Evolutionary conservation across 2,888 invertebrate genomes (phyloP).

Genomic region (Amphipoea lucens): DNA sequence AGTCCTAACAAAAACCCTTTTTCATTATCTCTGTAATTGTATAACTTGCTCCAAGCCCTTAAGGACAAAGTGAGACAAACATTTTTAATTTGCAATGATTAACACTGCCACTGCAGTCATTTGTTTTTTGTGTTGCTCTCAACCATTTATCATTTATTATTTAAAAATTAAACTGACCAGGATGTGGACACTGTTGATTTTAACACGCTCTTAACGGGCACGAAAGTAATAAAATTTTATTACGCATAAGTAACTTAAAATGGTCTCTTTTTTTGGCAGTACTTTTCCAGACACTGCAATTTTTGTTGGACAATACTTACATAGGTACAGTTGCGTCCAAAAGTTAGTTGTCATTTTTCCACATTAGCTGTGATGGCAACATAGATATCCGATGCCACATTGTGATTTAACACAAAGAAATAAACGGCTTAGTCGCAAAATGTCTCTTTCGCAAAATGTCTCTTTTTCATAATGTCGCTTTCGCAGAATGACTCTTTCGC

Average conservation of each 20-base stretch:
- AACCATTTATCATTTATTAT: conserved; percentile 46
- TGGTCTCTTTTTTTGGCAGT: not conserved
- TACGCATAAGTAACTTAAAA: not conserved
- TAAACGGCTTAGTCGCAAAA: too few relatives aligned
- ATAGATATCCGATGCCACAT: too few relatives aligned
- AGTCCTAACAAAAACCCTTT: not conserved
- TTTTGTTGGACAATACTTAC: not conserved
- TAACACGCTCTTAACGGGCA: conserved; percentile 30
- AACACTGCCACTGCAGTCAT: conserved; percentile 58
- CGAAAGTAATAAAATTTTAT: conserved; percentile 20
- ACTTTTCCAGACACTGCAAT: not conserved
- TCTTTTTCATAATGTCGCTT: too few relatives aligned
- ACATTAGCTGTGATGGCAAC: too few relatives aligned
- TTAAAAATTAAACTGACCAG: conserved; percentile 50
- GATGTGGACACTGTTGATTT: conserved; percentile 37
- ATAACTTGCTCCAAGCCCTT: conserved; percentile 34
- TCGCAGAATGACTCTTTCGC: too few relatives aligned
- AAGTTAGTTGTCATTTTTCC: too few relatives aligned
- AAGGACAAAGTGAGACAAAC: conserved; percentile 64
- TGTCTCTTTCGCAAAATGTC: too few relatives aligned
- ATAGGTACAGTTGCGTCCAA: too few relatives aligned
- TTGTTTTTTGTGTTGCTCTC: conserved; percentile 44
- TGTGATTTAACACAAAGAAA: too few relatives aligned
- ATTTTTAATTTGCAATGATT: conserved; percentile 68
- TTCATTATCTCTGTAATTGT: not conserved